These are phyloP conservation scores for Paramisgurnus dabryanus DNA, from an alignment of 2,113 vertebrate species.

Conservation along the genomic window DNA sequence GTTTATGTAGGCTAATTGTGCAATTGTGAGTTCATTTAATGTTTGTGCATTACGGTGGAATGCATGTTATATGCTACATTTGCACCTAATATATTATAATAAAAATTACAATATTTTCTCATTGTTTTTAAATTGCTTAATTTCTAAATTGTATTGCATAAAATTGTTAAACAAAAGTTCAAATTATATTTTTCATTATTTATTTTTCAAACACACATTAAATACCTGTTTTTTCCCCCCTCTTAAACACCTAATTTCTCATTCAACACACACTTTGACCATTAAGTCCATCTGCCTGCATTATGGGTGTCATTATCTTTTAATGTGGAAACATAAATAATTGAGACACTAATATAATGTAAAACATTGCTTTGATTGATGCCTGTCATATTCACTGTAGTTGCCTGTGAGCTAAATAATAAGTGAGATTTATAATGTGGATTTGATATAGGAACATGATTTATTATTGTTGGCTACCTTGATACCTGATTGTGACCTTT, in stretches of 20 bases:
- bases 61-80: not conserved
- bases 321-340: conserved; percentile 30
- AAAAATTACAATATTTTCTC: too few species aligned
- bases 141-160: not conserved
- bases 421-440: not conserved
- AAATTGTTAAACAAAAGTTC: too few species aligned
- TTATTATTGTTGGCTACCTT: not conserved
- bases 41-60: not conserved
- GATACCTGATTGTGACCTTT: not conserved
- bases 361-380: not conserved
- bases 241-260: not conserved
- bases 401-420: not conserved
- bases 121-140: too few species aligned
- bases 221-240: too few species aligned
- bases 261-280: not conserved
- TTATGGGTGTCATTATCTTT: conserved; percentile 27
- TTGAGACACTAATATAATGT: conserved; percentile 11
- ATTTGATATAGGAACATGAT: not conserved
- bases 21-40: too few species aligned
- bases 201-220: too few species aligned
- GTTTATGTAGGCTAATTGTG: too few species aligned
- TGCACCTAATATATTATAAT: not conserved
- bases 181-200: not conserved
- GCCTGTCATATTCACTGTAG: not conserved
- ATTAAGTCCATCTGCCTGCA: conserved; percentile 32